phyloP scores from a whole-genome alignment of 2,888 invertebrate species.

The Lepetodrilus schrolli region DNA sequence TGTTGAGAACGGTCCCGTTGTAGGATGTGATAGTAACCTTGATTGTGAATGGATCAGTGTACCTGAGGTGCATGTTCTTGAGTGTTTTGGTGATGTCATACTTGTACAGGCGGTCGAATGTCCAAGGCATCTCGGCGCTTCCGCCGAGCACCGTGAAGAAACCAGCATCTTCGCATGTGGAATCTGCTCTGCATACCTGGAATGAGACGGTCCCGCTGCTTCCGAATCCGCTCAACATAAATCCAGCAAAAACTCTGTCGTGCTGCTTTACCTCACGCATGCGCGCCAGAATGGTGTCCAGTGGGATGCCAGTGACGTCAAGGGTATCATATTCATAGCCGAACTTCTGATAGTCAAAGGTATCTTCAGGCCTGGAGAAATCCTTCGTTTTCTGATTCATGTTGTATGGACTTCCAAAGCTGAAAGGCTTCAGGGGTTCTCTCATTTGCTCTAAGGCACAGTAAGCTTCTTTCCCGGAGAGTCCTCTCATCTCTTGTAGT shows the following conservation, averaged over 20 bases:
- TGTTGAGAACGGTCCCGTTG: conserved; percentile 34
- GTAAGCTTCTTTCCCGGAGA: conserved; percentile 41
- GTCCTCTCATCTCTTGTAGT: conserved; percentile 43
- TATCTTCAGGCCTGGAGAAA: conserved; percentile 44
- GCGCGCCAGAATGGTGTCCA: conserved; percentile 40
- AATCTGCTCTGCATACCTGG: conserved; percentile 35
- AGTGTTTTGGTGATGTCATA: conserved; percentile 44
- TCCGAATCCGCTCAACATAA: conserved; percentile 42
- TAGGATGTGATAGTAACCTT: conserved; percentile 32
- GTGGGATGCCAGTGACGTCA: conserved; percentile 47
- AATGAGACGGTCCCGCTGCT: conserved; percentile 40
- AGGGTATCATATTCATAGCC: conserved; percentile 41
- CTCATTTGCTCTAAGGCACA: conserved; percentile 48
- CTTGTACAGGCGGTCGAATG: conserved; percentile 45
- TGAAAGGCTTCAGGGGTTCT: conserved; percentile 45
- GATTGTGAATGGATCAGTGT: conserved; percentile 37
- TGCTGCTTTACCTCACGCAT: conserved; percentile 37
- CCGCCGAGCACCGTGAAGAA: conserved; percentile 46
- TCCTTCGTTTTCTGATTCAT: conserved; percentile 40
- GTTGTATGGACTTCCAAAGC: conserved; percentile 48
- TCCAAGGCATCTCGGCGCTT: conserved; percentile 45
- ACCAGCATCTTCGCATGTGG: conserved; percentile 37
- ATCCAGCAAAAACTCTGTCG: conserved; percentile 45
- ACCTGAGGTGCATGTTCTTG: conserved; percentile 1
- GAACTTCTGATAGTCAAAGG: conserved; percentile 43